Conservation (phyloP, 2,888 invertebrate genomes). For the Oscheius sp. region DNA sequence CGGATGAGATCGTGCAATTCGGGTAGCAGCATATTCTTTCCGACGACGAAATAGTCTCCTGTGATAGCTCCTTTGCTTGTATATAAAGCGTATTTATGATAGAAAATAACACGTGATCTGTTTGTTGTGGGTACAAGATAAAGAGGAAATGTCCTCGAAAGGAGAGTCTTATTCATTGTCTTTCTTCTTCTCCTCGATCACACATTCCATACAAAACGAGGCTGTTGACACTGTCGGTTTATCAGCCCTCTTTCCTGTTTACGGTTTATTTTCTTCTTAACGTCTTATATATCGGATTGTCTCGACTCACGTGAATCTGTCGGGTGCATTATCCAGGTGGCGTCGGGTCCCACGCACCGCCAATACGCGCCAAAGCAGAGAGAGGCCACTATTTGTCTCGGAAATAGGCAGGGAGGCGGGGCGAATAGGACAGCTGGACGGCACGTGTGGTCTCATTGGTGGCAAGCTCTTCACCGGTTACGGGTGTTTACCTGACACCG, state of each 20-base stretch:
- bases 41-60: constrained; percentile 6
- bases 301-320: neutral
- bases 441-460: neutral
- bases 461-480: neutral
- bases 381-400: constrained; percentile 1
- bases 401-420: constrained; percentile 3
- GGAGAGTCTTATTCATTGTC: no score
- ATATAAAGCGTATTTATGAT: constrained; percentile 2
- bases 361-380: neutral
- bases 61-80: constrained; percentile 18
- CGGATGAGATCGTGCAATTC: constrained; percentile 21
- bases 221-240: no score
- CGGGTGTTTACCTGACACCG: neutral
- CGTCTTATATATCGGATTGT: neutral
- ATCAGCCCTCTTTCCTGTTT: no score
- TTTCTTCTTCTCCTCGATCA: no score
- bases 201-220: no score
- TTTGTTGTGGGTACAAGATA: no score
- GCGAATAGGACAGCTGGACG: neutral
- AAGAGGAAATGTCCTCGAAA: no score
- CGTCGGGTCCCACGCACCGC: constrained; percentile 10
- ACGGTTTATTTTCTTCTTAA: no score
- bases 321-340: neutral
- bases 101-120: no score
- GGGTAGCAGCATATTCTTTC: constrained; percentile 29